Evolutionary conservation across 1,140 invertebrate species (phyloP), one percentile per base, ranked within the genome.

Genomic region (Heliconius hewitsoni): DNA sequence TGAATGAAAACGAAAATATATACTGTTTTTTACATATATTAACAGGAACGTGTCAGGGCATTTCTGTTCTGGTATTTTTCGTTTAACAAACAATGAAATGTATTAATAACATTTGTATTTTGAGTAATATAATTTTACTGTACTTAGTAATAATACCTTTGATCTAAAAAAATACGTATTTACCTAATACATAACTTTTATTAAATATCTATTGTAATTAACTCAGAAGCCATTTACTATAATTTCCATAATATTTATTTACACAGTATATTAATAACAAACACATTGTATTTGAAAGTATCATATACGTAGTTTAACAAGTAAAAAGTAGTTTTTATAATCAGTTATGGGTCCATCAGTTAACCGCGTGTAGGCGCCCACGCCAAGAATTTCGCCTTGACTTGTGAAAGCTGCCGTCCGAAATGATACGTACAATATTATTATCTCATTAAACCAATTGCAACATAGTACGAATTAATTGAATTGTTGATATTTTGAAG

Each of bases 341-440:
- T 66, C 75, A 77, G 27, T 77, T 81, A 76, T 27, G 76, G 46
- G 76, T 76, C 80, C 71, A 81, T 77, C 78, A 80, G 57, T 60
- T 73, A 82, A 74, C 76, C 50, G 46, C n/a, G 39, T 72, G 76
- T 57, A 70, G 60, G n/a, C 78, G 71, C 74, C 66, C 57, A 78
- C 78, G 42, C 57, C 74, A 82, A 84, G 82, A 85, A 86, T 86
- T 86, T 85, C 85, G 85, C 85, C 85, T 86, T 86, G 85, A 82
- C 79, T 81, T 81, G 82, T 80, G 84, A 86, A 86, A 86, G 85
- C 81, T 83, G 39, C 27, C 27, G 66, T 66, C 37, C 55, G 57
- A 39, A 76, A 30, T 37, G 74, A 70, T 75, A 66, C 74, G 55
- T 42, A 71, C 74, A 46, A 42, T 76, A 76, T 75, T 75, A 66